A percentile compares a stretch with the other conserved stretches of the same genome.
These are phyloP conservation scores for Pollenia labialis DNA, from an alignment of 2,888 invertebrate species.

Conservation along the genomic window DNA sequence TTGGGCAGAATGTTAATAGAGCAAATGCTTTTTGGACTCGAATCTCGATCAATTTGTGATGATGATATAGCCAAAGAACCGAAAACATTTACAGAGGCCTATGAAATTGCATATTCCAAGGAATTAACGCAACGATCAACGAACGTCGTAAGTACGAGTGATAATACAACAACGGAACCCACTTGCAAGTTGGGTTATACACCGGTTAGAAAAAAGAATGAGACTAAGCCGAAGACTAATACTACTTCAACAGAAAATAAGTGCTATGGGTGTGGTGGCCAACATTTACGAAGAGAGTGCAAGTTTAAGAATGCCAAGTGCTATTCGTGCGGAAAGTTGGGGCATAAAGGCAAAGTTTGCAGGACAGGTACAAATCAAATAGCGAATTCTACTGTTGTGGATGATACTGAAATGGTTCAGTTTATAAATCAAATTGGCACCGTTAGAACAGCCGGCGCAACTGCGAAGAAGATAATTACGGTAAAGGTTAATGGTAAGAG, in stretches of 20 bases:
- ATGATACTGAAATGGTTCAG: constrained; percentile 3
- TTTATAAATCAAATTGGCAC: neutral
- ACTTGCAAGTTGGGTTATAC: constrained; percentile 18
- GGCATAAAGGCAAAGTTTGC: constrained; percentile 26
- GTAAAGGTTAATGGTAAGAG: constrained; percentile 4
- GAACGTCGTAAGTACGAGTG: neutral
- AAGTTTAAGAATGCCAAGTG: constrained; percentile 27
- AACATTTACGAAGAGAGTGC: neutral
- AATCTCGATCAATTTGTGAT: constrained; percentile 16
- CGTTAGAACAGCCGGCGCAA: neutral
- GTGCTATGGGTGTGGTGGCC: constrained; percentile 30
- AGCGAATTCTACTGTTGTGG: neutral
- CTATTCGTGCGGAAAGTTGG: constrained; percentile 6
- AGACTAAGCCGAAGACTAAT: neutral
- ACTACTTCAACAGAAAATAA: neutral
- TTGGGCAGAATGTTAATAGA: constrained; percentile 66
- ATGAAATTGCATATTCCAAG: neutral
- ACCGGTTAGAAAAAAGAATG: neutral
- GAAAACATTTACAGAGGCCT: neutral
- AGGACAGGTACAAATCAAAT: neutral
- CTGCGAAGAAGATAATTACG: constrained; percentile 4
- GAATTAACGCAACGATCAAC: constrained; percentile 1
- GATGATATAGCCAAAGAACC: neutral
- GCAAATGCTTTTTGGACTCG: constrained; percentile 63
- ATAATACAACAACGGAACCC: neutral